Evolutionary conservation across 2,888 invertebrate genomes (phyloP), one percentile per base, ranked within the genome.

Genomic region (Lysandra coridon): DNA sequence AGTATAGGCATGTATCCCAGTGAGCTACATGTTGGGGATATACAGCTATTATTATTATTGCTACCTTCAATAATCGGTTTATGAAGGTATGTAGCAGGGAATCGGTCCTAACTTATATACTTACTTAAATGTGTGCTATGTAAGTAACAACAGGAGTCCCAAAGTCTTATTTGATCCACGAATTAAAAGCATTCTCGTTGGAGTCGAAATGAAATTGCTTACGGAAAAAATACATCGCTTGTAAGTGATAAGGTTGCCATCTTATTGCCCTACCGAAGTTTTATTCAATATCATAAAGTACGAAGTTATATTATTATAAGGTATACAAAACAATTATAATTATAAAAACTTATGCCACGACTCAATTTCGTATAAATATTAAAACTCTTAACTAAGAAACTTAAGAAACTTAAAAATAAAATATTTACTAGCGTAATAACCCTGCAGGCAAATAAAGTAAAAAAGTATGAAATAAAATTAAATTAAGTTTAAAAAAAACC

Each of bases 91-190:
- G 73, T 74, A 37, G 10, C 44, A 74, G 12, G 44, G 40, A n/a
- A 74, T 74, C 2, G 40, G 44, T 37, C n/a, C 12, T 44, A 44
- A 40, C 44, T 74, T 44, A 74, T 44, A 23, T n/a, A 74, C 23
- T 23, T 23, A 23, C 44, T 44, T 74, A 44, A 44, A n/a, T 74
- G 74, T 37, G 30, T 64, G 64, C 30, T 30, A 64, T 64, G 64
- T 64, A 64, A 64, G 62, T 73, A 74, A 74, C 23, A 37, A 74
- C 30, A 73, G 30, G 14, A 64, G 62, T 62, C 62, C 62, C 62
- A 62, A 64, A 64, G 30, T 30, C 7, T 64, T 30, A 64, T 64
- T 64, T 64, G 64, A 64, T 30, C 30, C n/a, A 62, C 23, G 30
- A 64, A 64, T 64, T 64, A 30, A 30, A 64, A 30, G 64, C 64